Percentiles rank a stretch among this genome's conserved stretches.
phyloP scores from a whole-genome alignment of 2,797 vertebrate species.

The Argya squamiceps region DNA sequence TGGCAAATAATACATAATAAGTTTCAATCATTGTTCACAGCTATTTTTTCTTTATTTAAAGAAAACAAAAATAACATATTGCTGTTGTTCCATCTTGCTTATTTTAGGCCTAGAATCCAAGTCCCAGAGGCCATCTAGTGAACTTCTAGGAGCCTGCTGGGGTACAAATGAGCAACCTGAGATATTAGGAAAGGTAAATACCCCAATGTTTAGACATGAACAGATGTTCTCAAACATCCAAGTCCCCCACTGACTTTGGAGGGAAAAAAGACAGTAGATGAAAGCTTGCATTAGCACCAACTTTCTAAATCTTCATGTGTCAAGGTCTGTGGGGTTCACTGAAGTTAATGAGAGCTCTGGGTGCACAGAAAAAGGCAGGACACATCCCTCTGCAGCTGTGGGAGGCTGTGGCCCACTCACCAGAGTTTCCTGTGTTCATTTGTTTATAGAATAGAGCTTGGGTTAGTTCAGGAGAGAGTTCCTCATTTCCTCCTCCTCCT shows the following conservation, averaged over 20 bases:
- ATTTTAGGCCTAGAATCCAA: not conserved
- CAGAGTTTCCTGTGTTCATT: not conserved
- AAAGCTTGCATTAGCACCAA: not conserved
- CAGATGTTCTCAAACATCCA: not conserved
- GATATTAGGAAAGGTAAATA: not conserved
- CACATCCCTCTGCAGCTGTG: not conserved
- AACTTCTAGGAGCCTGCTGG: not conserved
- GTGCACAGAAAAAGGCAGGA: not conserved
- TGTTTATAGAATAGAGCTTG: conserved; percentile 23
- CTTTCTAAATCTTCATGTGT: not conserved
- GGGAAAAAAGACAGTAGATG: not conserved
- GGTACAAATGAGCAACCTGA: not conserved
- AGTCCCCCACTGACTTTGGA: not conserved
- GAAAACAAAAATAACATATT: not conserved
- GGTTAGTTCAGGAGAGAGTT: conserved; percentile 35
- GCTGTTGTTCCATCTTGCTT: not conserved
- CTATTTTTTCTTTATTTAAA: not conserved
- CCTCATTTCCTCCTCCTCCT: conserved; percentile 22
- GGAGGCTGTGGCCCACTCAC: not conserved
- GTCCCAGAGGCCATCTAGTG: not conserved
- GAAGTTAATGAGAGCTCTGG: not conserved
- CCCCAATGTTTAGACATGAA: not conserved
- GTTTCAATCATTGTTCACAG: not conserved
- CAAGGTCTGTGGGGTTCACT: not conserved
- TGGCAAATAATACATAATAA: not conserved